Base-by-base conservation (phyloP, 2,797 vertebrate genomes). In the Otus scops region DNA sequence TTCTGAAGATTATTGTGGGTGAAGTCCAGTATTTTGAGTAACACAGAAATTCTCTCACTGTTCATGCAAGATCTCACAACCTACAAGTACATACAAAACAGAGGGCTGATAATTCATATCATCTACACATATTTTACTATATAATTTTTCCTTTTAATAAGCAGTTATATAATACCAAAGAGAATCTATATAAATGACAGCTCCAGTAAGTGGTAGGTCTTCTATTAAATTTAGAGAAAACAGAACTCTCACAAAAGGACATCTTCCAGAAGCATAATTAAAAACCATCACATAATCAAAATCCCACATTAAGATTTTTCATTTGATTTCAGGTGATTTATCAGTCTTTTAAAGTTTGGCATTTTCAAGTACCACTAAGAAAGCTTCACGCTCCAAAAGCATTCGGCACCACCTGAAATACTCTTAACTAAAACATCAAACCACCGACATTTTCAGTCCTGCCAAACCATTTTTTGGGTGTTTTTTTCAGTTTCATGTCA, bases 1-100 rank as follows among this genome's bases (percentile, higher is more conserved):
- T 99, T 99, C 94, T 99, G 98, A 41, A 97, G 73, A 47, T 96
- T 83, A 6, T 48, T 95, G 8, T 98, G 98, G 32, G 85, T 96
- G 57, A 98, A 98, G 95, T 99, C 98, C 94, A 99, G 92, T 10
- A 91, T 89, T 10, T 96, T 97, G 54, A 99, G 95, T 85, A 99
- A 97, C 14, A 97, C 96, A 4, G 98, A 97, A 65, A 97, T 97
- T 97, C 98, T 99, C 65, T 96, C 98, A 89, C 96, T 98, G 91
- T 98, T 98, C 10, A 96, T 85, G 79, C 99, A 99, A 95, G 98
- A 96, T 5, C 97, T 98, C 50, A 99, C 97, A 1, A 98, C 95
- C 99, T 99, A 84, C 54, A 26, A n/a, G 51, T 4, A 60, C 50
- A 90, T 7, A 64, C 8, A 96, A 76, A 67, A 57, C 13, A 95